Conservation (phyloP, 2,797 vertebrate species). For the Rachycentron canadum region DNA sequence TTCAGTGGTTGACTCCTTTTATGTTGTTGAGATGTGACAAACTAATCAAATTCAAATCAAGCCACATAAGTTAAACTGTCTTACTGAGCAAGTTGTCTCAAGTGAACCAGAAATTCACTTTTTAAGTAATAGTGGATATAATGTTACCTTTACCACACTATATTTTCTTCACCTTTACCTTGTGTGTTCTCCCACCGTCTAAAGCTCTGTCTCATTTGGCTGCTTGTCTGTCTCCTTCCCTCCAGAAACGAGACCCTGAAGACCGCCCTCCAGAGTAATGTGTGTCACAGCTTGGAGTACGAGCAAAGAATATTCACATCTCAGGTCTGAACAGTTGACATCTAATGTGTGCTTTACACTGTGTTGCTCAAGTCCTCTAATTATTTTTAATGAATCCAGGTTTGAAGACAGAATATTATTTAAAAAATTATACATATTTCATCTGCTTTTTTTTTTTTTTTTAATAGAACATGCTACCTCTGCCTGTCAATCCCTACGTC, state of each 20-base stretch:
- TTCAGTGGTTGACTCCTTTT: background rate
- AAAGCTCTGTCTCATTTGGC: background rate
- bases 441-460: no score
- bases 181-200: constrained; percentile 1
- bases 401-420: background rate
- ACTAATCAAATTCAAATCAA: background rate
- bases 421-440: no score
- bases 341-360: constrained; percentile 16
- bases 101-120: background rate
- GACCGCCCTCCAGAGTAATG: constrained; percentile 84
- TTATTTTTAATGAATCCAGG: constrained; percentile 7
- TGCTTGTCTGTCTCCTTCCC: constrained; percentile 19
- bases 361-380: constrained; percentile 21
- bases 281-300: constrained; percentile 76
- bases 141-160: background rate
- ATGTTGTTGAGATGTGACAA: background rate
- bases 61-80: background rate
- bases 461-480: constrained; percentile 6
- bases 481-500: constrained; percentile 11
- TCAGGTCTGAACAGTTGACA: constrained; percentile 77
- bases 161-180: background rate
- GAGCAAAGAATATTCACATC: constrained; percentile 87
- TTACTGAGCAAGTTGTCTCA: background rate
- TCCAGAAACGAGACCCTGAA: constrained; percentile 87
- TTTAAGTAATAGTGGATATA: background rate